Conservation (phyloP, 2,113 vertebrate species). For the Gulo gulo region DNA sequence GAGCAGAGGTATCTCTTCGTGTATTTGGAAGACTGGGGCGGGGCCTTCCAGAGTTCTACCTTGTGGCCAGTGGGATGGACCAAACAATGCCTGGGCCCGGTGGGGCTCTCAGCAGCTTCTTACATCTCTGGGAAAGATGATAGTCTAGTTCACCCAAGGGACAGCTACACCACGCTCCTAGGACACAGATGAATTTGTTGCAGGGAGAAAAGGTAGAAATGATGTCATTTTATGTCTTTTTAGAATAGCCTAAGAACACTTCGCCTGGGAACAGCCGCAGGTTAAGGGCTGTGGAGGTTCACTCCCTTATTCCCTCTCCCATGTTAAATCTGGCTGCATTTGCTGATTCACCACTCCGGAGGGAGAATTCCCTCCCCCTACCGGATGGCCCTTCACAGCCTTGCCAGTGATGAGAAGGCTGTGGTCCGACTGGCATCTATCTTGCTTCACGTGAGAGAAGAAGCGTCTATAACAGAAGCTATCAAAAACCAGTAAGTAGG, state of each 20-base stretch:
- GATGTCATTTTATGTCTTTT: neutral
- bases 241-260: slow-evolving; percentile 1
- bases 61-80: neutral
- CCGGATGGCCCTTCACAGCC: neutral
- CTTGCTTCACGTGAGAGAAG: neutral
- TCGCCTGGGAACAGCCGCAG: neutral
- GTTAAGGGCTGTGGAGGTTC: neutral
- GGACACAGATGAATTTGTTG: neutral
- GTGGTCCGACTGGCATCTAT: neutral
- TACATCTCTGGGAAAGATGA: neutral
- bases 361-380: neutral
- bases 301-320: neutral
- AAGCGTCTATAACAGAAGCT: neutral
- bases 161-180: neutral
- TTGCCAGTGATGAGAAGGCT: neutral
- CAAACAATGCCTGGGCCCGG: neutral
- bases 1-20: neutral
- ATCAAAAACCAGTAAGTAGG: neutral
- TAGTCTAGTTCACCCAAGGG: neutral
- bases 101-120: neutral
- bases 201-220: neutral
- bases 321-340: neutral
- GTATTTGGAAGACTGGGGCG: neutral
- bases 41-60: neutral
- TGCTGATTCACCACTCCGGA: neutral